Evolutionary conservation across 2,888 invertebrate genomes (phyloP).

Genomic region (Mythimna impura): DNA sequence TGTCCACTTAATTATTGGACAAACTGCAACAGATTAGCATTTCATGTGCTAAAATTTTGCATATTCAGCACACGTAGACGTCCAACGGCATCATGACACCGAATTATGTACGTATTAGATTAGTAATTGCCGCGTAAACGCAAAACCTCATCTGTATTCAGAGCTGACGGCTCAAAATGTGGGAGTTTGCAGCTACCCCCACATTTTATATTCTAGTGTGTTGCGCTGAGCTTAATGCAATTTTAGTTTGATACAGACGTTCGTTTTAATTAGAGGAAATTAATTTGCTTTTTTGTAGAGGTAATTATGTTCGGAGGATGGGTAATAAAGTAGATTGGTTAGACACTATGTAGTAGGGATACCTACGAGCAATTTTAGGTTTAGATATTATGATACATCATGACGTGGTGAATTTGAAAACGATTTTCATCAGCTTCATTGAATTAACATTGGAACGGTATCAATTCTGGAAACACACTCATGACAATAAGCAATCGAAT

Average conservation of each 20-base stretch:
- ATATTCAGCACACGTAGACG: conserved; percentile 60
- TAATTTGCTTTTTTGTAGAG: conserved; percentile 6
- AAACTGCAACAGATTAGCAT: conserved; percentile 68
- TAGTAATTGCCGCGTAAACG: conserved; percentile 77
- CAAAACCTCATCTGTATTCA: conserved; percentile 76
- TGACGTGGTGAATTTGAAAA: background rate
- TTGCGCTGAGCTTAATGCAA: conserved; percentile 49
- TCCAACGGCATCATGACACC: conserved; percentile 63
- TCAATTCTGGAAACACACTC: conserved; percentile 9
- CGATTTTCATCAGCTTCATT: background rate
- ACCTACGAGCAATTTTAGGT: background rate
- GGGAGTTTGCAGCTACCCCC: conserved; percentile 49
- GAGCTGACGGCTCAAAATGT: conserved; percentile 63
- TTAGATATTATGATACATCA: background rate
- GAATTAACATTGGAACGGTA: background rate
- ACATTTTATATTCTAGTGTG: conserved; percentile 60
- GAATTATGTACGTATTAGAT: conserved; percentile 76
- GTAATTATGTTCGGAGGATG: background rate
- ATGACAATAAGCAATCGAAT: conserved; percentile 19
- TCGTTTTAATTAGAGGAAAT: conserved; percentile 53
- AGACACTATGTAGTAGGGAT: background rate
- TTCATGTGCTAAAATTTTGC: conserved; percentile 58
- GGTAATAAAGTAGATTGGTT: background rate
- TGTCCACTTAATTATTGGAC: conserved; percentile 63
- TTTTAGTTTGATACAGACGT: conserved; percentile 52